phyloP scores from a whole-genome alignment of 1,140 invertebrate genomes.

The Dufourea novaeangliae region DNA sequence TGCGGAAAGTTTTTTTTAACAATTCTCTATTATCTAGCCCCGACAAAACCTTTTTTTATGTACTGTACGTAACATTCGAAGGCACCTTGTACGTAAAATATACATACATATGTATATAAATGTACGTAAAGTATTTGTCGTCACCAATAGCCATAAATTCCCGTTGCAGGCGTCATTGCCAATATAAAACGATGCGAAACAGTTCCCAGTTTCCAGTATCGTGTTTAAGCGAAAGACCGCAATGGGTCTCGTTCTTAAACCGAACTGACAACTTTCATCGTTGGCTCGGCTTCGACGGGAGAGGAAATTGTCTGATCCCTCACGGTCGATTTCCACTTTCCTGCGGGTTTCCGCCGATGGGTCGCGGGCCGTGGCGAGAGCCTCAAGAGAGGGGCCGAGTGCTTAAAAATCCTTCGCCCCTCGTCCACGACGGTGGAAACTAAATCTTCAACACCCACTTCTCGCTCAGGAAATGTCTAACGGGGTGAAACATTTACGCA shows the following conservation, averaged over 20 bases:
- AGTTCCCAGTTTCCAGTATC: not conserved
- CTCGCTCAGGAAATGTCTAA: constrained; percentile 48
- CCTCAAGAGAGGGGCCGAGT: constrained; percentile 10
- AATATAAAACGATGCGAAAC: not conserved
- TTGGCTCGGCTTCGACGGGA: not conserved
- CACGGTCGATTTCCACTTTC: constrained; percentile 54
- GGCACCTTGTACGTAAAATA: too few species aligned
- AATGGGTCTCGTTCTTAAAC: constrained; percentile 15
- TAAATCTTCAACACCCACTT: constrained; percentile 54
- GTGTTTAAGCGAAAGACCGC: not conserved
- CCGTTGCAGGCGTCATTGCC: not conserved
- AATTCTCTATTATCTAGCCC: too few species aligned
- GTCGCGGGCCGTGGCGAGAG: constrained; percentile 3
- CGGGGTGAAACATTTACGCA: constrained; percentile 53
- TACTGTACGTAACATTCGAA: too few species aligned
- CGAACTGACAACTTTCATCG: constrained; percentile 1
- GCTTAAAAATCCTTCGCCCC: constrained; percentile 59
- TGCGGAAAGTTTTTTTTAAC: too few species aligned
- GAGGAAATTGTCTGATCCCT: constrained; percentile 43
- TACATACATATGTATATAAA: too few species aligned
- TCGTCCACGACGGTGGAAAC: constrained; percentile 24
- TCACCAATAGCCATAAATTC: too few species aligned
- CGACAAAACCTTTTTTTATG: too few species aligned
- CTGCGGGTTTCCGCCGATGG: constrained; percentile 21
- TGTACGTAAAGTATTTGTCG: too few species aligned